Evolutionary conservation across 2,113 vertebrate genomes (phyloP).

Genomic region (Ardeotis arabs): DNA sequence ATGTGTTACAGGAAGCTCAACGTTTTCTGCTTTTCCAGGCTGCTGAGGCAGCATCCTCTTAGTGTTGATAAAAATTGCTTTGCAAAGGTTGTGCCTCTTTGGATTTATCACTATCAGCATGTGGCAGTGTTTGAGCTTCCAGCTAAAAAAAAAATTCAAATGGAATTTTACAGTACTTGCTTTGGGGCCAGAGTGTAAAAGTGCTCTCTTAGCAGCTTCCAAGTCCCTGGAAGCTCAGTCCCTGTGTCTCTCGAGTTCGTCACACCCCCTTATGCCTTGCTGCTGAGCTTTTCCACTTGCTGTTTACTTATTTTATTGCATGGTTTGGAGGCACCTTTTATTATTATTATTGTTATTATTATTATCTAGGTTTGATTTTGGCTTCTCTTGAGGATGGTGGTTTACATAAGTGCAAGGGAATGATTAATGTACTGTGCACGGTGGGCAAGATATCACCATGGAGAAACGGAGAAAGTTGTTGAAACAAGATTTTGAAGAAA

Average conservation of each 20-base stretch:
- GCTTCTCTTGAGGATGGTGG: background rate
- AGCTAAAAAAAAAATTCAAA: conserved; percentile 63
- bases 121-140: conserved; percentile 60
- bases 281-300: background rate
- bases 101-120: conserved; percentile 71
- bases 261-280: background rate
- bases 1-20: conserved; percentile 34
- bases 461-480: background rate
- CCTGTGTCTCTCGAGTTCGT: conserved; percentile 20
- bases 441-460: background rate
- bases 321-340: background rate
- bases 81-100: conserved; percentile 69
- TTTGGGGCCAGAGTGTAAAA: conserved; percentile 56
- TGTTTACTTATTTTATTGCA: conserved; percentile 25
- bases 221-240: conserved; percentile 18
- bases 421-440: background rate
- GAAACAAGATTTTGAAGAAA: background rate
- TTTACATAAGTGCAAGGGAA: background rate
- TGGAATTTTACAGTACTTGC: conserved; percentile 70
- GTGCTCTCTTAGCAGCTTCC: conserved; percentile 63
- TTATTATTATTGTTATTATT: background rate
- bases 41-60: conserved; percentile 67
- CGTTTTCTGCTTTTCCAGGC: conserved; percentile 37
- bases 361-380: background rate
- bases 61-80: conserved; percentile 68